Base-by-base conservation (phyloP, 2,113 vertebrate species). In the Ibidorhyncha struthersii region DNA sequence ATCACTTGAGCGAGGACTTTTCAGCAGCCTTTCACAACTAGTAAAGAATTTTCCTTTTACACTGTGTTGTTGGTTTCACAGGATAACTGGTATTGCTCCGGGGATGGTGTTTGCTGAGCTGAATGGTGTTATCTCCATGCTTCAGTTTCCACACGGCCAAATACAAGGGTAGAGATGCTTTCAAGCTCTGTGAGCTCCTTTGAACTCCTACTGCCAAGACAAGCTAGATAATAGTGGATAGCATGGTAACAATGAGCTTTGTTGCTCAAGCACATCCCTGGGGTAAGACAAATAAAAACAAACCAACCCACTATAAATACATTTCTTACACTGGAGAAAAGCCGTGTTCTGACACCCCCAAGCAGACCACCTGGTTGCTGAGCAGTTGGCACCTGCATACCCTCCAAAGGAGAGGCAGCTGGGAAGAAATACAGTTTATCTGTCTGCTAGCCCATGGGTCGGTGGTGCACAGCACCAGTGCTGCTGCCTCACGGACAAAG, bases 131-230 rank as follows among this genome's bases (percentile, higher is more conserved):
- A 88, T 90, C 74, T 80, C 66, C 53, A 13, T 30, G 45, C 43
- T 88, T 85, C 56, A 30, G 14, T 88, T 90, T 92, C 66, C 70
- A 80, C 61, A 52, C 1, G 1, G 36, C 32, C 34, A 71, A 91
- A 93, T 67, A 6, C 40, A 76, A 65, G 29, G 26, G 15, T 29
- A 92, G 40, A 13, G 71, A 90, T 62, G 15, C 45, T 92, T 95
- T 90, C 82, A 86, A 89, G 72, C n/a, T 80, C 67, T 49, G 40
- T 36, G 63, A 89, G 41, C 0, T 81, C 25, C 71, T 96, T 93
- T 96, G 93, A 95, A 96, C 66, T 86, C 40, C 40, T 30, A 36
- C 66, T 83, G 91, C 93, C 94, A 96, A 89, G 25, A 90, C 86
- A 50, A 72, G 26, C 58, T 77, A 89, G 76, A 82, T 93, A 86